phyloP scores from a whole-genome alignment of 2,888 invertebrate species.

The Podabrus alpinus region DNA sequence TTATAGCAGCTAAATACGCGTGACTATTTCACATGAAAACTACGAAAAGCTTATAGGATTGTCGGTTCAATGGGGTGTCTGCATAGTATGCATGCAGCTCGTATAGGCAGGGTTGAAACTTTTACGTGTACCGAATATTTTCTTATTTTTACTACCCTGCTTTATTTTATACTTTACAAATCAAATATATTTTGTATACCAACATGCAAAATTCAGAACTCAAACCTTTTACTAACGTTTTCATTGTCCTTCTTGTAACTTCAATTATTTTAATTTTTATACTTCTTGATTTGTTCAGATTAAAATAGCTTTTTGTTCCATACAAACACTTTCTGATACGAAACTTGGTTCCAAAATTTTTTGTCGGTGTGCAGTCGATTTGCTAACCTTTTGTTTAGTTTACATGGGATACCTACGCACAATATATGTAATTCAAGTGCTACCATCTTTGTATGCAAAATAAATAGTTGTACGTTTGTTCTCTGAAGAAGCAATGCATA shows the following conservation, averaged over 20 bases:
- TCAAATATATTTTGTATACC: constrained; percentile 4
- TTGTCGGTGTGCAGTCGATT: neutral
- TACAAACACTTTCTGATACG: too few relatives aligned
- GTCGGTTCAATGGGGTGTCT: constrained; percentile 45
- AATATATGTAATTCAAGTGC: constrained; percentile 1
- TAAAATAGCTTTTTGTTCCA: too few relatives aligned
- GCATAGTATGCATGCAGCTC: constrained; percentile 40
- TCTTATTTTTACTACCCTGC: constrained; percentile 1
- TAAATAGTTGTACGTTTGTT: constrained; percentile 18
- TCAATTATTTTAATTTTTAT: too few relatives aligned
- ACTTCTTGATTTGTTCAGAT: neutral
- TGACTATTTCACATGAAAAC: constrained; percentile 17
- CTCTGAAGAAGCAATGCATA: constrained; percentile 14
- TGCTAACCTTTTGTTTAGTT: neutral
- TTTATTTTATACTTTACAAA: constrained; percentile 20
- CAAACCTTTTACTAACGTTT: neutral
- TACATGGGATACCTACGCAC: neutral
- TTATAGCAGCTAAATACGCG: constrained; percentile 9
- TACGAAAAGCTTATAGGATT: constrained; percentile 44
- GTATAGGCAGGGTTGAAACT: constrained; percentile 40
- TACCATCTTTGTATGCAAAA: constrained; percentile 18
- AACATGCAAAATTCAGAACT: neutral
- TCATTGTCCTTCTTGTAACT: neutral
- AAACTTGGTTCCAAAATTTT: neutral
- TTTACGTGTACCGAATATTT: constrained; percentile 46